These are phyloP conservation scores for Dicrurus megarhynchus DNA, from an alignment of 2,113 vertebrate genomes.

Conservation along the genomic window DNA sequence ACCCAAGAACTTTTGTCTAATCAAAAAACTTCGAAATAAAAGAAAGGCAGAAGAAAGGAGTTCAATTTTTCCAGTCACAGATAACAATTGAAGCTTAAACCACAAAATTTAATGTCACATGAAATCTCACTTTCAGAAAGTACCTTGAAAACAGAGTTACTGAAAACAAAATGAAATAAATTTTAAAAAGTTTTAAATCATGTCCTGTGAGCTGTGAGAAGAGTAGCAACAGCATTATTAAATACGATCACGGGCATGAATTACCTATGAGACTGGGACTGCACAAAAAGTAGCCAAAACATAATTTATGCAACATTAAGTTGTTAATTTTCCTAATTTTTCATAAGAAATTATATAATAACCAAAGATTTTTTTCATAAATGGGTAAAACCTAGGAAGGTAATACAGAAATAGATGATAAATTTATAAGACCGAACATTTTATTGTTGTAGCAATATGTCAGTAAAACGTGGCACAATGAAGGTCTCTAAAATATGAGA, in stretches of 20 bases:
- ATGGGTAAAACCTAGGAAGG: background rate
- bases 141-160: background rate
- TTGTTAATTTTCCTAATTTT: background rate
- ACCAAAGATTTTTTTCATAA: background rate
- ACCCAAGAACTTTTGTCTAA: background rate
- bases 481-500: background rate
- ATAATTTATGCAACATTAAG: background rate
- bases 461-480: background rate
- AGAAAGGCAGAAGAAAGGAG: background rate
- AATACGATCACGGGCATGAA: fast-evolving
- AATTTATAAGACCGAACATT: background rate
- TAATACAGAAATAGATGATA: background rate
- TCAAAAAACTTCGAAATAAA: background rate
- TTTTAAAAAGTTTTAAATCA: background rate
- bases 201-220: background rate
- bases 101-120: background rate
- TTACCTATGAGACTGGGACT: background rate
- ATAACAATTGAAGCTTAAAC: background rate
- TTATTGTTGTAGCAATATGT: background rate
- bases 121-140: background rate
- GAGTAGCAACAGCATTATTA: background rate
- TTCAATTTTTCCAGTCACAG: background rate
- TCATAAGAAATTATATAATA: background rate
- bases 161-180: background rate
- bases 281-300: background rate